phyloP scores from a whole-genome alignment of 2,113 vertebrate species.

The Polypterus bichir region DNA sequence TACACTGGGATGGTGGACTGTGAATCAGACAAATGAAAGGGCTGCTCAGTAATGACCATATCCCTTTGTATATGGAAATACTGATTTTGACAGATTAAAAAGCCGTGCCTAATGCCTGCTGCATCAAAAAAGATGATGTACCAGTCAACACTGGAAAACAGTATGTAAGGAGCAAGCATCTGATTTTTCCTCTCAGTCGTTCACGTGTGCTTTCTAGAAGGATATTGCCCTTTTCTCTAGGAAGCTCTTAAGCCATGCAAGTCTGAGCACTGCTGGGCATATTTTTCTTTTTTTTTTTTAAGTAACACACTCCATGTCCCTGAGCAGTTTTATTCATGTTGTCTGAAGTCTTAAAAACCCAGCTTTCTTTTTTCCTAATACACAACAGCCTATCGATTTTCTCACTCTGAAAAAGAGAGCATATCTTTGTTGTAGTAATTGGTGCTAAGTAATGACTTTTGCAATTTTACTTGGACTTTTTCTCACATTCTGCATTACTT shows the following conservation, averaged over 20 bases:
- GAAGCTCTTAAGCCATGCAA: conserved; percentile 40
- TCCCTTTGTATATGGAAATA: no score
- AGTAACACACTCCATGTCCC: conserved; percentile 24
- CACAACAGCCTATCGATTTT: conserved; percentile 25
- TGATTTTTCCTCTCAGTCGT: no score
- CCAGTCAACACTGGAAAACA: no score
- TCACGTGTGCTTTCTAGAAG: conserved; percentile 6
- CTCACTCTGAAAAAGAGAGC: conserved; percentile 20
- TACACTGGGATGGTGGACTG: no score
- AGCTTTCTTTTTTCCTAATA: conserved; percentile 24
- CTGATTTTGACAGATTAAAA: no score
- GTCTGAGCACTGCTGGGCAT: conserved; percentile 52
- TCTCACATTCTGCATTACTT: conserved; percentile 51
- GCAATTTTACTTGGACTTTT: conserved; percentile 74
- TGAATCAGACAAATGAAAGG: no score
- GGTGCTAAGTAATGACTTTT: conserved; percentile 88
- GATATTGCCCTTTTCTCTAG: conserved; percentile 8
- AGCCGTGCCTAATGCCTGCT: no score
- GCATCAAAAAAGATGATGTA: no score
- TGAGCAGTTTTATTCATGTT: conserved; percentile 9
- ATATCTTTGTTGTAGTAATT: conserved; percentile 87
- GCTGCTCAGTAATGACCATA: no score
- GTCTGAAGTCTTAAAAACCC: conserved; percentile 1
- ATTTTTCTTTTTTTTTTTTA: conserved; percentile 24
- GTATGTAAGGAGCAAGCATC: no score